These are phyloP conservation scores for Micronisus gabar DNA, from an alignment of 2,113 vertebrate species.

Conservation along the genomic window DNA sequence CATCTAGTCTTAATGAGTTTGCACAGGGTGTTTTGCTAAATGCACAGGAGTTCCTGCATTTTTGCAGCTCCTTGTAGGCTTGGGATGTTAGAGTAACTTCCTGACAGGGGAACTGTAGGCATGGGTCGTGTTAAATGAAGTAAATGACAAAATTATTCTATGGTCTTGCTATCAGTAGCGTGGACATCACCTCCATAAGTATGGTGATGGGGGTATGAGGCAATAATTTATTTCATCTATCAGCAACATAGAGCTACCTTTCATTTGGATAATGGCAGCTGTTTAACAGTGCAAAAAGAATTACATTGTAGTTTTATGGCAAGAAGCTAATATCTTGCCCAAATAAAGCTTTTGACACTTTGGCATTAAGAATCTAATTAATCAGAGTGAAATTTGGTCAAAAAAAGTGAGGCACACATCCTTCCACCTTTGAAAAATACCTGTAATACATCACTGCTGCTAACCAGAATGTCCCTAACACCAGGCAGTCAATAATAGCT, in stretches of 20 bases:
- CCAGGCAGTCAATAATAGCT: background rate
- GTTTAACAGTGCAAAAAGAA: background rate
- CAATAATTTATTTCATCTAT: background rate
- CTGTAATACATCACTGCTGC: background rate
- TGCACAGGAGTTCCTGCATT: accelerated
- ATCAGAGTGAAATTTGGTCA: background rate
- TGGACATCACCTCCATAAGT: background rate
- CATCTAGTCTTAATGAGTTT: background rate
- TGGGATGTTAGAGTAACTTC: background rate
- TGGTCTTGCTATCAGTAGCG: background rate
- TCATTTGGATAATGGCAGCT: background rate
- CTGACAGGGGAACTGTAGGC: background rate
- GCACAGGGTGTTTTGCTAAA: background rate
- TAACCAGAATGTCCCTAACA: background rate
- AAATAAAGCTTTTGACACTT: background rate
- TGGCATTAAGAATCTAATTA: background rate
- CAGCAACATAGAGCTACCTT: background rate
- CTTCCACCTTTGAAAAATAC: background rate
- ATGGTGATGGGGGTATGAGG: background rate
- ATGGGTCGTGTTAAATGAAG: background rate
- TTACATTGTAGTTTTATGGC: background rate
- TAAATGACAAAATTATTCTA: background rate
- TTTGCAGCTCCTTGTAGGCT: background rate
- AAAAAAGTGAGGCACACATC: background rate
- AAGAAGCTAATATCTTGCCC: background rate